These are phyloP conservation scores for Pseudococcus viburni DNA, from an alignment of 2,888 invertebrate species.

Conservation along the genomic window DNA sequence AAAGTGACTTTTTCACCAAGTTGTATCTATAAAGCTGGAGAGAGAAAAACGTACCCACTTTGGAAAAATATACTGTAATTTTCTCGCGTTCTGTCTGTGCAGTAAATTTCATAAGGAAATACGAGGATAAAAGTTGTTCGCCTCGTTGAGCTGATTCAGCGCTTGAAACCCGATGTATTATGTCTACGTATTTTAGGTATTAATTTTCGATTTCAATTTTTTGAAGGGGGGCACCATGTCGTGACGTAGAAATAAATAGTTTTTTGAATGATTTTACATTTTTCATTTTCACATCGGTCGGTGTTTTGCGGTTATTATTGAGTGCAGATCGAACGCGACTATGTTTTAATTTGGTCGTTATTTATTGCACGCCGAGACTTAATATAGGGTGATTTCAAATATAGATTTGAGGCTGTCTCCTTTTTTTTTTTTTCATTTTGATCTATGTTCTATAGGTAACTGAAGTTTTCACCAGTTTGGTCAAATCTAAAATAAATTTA, in stretches of 20 bases:
- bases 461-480: not conserved
- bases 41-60: constrained; percentile 23
- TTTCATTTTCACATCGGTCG: constrained; percentile 12
- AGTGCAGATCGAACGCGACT: constrained; percentile 18
- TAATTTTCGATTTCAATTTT: constrained; percentile 27
- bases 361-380: not conserved
- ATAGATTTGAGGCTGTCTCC: not conserved
- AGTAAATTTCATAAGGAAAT: constrained; percentile 43
- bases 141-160: constrained; percentile 15
- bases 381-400: not conserved
- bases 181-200: not conserved
- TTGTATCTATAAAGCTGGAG: not conserved
- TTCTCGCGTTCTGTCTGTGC: constrained; percentile 34
- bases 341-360: not conserved
- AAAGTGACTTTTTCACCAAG: constrained; percentile 33
- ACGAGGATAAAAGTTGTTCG: constrained; percentile 47
- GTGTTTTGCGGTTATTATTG: not conserved
- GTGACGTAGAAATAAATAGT: constrained; percentile 31
- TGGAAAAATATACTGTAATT: constrained; percentile 47
- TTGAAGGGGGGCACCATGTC: not conserved
- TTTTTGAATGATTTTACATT: constrained; percentile 35
- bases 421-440: no score
- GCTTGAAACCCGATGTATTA: not conserved
- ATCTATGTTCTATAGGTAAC: not conserved
- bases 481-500: not conserved